Percentiles rank a stretch among this genome's conserved stretches.
Evolutionary conservation across 2,797 vertebrate species (phyloP).

Genomic region (Syndactyla subalaris): DNA sequence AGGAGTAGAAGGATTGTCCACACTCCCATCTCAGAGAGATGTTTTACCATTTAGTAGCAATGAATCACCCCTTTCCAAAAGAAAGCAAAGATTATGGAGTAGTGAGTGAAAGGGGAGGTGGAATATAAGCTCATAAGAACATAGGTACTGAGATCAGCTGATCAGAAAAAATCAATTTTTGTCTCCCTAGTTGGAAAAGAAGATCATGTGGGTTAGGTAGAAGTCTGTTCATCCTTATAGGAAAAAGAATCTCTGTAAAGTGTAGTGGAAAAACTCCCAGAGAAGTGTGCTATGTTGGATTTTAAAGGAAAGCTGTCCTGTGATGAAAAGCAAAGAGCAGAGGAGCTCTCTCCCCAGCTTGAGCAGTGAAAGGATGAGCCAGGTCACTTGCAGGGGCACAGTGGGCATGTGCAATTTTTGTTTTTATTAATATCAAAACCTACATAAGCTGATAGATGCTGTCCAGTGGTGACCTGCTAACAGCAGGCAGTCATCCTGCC

Average conservation of each 20-base stretch:
- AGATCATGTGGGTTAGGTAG: neutral
- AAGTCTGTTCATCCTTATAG: neutral
- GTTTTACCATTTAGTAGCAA: neutral
- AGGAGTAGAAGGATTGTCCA: slow-evolving; percentile 36
- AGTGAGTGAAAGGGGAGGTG: neutral
- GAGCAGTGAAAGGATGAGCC: neutral
- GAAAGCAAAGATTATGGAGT: neutral
- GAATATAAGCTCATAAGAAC: neutral
- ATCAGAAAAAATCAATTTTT: neutral
- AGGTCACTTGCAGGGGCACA: neutral
- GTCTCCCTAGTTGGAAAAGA: neutral
- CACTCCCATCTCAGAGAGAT: neutral
- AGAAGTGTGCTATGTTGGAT: neutral
- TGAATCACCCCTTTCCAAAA: neutral
- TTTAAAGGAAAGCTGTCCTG: neutral
- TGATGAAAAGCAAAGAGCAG: neutral
- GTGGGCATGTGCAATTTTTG: neutral
- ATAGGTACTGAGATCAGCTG: neutral
- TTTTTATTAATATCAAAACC: neutral
- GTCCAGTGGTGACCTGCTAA: neutral
- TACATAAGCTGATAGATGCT: neutral
- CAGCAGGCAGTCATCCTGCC: neutral
- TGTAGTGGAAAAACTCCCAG: neutral
- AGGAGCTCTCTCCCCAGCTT: neutral
- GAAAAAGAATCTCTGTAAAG: neutral